Percentiles rank a stretch among this genome's conserved stretches.
Evolutionary conservation across 2,113 vertebrate species (phyloP).

Genomic region (Macheiramphus alcinus): DNA sequence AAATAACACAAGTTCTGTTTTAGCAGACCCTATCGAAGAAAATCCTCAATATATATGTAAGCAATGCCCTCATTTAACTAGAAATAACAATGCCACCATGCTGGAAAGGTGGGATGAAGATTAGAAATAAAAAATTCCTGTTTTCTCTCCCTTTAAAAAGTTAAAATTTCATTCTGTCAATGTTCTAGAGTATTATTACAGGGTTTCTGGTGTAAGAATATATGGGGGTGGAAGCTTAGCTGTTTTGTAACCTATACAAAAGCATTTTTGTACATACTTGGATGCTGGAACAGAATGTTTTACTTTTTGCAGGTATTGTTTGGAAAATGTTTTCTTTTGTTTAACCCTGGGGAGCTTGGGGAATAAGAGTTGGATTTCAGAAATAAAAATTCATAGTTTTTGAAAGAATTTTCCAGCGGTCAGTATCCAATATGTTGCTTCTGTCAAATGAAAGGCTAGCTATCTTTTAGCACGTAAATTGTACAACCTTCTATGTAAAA

Average conservation of each 20-base stretch:
- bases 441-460: neutral
- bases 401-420: neutral
- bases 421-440: neutral
- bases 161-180: neutral
- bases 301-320: neutral
- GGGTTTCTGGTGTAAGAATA: neutral
- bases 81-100: neutral
- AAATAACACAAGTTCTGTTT: neutral
- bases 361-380: neutral
- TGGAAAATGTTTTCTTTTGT: neutral
- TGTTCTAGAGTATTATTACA: neutral
- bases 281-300: neutral
- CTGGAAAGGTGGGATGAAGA: neutral
- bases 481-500: neutral
- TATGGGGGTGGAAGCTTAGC: neutral
- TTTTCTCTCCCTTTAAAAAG: neutral
- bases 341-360: neutral
- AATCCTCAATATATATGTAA: neutral
- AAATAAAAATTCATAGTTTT: neutral
- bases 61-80: neutral
- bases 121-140: neutral
- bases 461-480: neutral
- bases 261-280: rapidly evolving
- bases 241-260: neutral
- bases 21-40: neutral